phyloP scores from a whole-genome alignment of 2,113 vertebrate genomes.

The Lepus americanus region DNA sequence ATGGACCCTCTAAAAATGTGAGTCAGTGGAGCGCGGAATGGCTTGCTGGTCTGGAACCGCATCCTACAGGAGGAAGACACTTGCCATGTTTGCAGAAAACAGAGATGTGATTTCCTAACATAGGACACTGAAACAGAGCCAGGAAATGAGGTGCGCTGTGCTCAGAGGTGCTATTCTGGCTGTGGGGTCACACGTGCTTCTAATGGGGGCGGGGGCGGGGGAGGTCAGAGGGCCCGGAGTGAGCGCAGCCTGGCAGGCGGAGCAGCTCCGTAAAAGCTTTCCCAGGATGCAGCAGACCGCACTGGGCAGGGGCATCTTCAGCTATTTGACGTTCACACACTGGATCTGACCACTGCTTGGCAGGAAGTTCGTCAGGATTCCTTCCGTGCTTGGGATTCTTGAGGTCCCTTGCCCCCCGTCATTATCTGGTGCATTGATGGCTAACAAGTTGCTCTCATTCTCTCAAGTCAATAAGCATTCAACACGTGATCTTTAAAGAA shows the following conservation, averaged over 20 bases:
- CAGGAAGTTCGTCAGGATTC: conserved; percentile 28
- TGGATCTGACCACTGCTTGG: background rate
- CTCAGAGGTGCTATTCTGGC: background rate
- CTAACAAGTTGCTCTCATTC: background rate
- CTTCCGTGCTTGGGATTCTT: conserved; percentile 48
- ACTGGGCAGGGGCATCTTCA: background rate
- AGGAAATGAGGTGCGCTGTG: accelerated
- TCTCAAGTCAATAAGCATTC: background rate
- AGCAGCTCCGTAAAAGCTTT: background rate
- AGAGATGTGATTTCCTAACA: background rate
- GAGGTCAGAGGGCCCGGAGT: too few relatives aligned
- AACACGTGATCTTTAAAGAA: conserved; percentile 9
- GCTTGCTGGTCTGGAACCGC: background rate
- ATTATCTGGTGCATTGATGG: conserved; percentile 40
- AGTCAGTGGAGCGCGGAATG: background rate
- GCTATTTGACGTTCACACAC: background rate
- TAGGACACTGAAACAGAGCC: background rate
- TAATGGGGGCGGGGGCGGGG: too few relatives aligned
- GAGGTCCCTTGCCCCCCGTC: background rate
- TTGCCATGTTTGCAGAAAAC: background rate
- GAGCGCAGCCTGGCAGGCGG: background rate
- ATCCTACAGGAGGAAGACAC: background rate
- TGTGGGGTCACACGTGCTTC: background rate
- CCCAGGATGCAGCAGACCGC: background rate
- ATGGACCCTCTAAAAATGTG: background rate